Evolutionary conservation across 1,140 invertebrate genomes (phyloP), one percentile per base, ranked within the genome.

Genomic region (Wasmannia auropunctata): DNA sequence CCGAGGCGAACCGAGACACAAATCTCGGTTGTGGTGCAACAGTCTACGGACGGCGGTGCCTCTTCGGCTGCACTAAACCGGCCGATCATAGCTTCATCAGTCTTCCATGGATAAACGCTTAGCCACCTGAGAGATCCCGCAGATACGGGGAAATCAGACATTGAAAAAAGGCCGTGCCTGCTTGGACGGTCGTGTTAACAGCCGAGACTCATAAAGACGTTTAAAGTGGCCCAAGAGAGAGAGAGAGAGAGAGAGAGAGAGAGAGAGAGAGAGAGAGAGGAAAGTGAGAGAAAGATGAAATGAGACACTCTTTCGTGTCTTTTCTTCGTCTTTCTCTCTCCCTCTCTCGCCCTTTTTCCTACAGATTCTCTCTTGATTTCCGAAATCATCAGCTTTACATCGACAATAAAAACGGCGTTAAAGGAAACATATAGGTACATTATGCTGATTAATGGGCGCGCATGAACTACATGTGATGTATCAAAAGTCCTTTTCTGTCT

Each of bases 161-260:
- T 37, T 25, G 49, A 58, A 75, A 40, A 77, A 77, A 51, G 49
- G 19, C 37, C 60, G 75, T 90, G 85, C 81, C 89, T 90, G 86
- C 58, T 89, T 75, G 70, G 79, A 89, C 70, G 81, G 69, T 88
- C 92, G 90, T 93, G 93, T 94, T 94, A 93, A 94, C 91, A 94
- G 92, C 91, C 93, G 87, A 93, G 93, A 93, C 92, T 94, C 91
- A 94, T 93, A 94, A 94, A 94, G 93, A 93, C 91, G 90, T 94
- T 94, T 93, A 93, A 92, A 91, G 91, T 88, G 91, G 84, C 86
- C 88, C 90, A 88, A 91, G 81, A 90, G 87, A 89, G 87, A 88
- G 70, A 89, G 63, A 79, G 22, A 87, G 87, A 89, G 69, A 88
- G 63, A 83, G 22, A 49, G 22, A 4, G 60, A 10, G 28, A 6